phyloP scores from a whole-genome alignment of 1,140 invertebrate genomes.

The Tribolium madens region DNA sequence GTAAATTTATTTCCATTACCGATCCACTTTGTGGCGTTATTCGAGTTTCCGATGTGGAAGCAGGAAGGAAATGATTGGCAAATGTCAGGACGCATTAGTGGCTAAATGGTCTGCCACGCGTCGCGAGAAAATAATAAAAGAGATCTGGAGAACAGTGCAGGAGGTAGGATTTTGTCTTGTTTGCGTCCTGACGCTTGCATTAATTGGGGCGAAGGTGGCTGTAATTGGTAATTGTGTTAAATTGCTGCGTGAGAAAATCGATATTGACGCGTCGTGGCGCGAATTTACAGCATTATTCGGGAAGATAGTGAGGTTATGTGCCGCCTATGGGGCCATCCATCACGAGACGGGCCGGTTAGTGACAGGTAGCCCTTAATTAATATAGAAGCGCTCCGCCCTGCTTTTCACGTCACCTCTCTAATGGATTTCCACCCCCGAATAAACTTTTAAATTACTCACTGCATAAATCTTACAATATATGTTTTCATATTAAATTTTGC shows the following conservation, averaged over 20 bases:
- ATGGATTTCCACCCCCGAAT: conserved; percentile 62
- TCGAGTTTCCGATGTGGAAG: conserved; percentile 35
- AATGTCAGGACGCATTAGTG: conserved; percentile 55
- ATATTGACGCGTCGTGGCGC: conserved; percentile 16
- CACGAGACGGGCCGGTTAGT: conserved; percentile 60
- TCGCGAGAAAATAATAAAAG: conserved; percentile 39
- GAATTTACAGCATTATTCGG: conserved; percentile 33
- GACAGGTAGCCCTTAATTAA: conserved; percentile 64
- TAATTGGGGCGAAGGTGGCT: neutral
- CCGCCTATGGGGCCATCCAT: conserved; percentile 61
- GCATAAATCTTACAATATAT: conserved; percentile 55
- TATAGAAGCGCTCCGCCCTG: conserved; percentile 63
- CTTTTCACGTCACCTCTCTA: conserved; percentile 63
- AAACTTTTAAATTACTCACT: conserved; percentile 61
- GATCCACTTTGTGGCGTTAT: conserved; percentile 27
- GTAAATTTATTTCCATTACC: conserved; percentile 45
- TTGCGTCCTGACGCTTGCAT: neutral
- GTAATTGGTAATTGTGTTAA: neutral
- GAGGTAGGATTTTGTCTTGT: neutral
- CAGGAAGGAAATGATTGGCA: conserved; percentile 58
- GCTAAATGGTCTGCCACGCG: conserved; percentile 50
- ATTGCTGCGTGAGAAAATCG: conserved; percentile 4
- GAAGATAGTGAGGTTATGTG: conserved; percentile 47
- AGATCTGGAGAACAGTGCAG: conserved; percentile 21
- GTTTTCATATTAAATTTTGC: conserved; percentile 39